Conservation (phyloP, 2,113 vertebrate genomes). For the Laticauda laticaudata region DNA sequence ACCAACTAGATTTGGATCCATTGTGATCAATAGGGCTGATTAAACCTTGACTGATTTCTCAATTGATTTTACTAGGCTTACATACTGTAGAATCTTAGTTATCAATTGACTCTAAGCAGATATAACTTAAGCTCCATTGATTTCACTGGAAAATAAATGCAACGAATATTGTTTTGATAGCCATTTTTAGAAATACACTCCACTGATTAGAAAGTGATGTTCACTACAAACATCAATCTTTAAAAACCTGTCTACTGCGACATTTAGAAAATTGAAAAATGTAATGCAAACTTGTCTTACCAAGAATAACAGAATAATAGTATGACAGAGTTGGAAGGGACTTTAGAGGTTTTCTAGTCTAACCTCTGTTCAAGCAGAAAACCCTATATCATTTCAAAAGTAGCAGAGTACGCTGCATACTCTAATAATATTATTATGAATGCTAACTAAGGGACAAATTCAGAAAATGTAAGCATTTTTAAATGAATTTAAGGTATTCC, state of each 20-base stretch:
- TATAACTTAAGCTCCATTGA: background rate
- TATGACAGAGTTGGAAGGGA: background rate
- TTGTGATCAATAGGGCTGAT: background rate
- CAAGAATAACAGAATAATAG: background rate
- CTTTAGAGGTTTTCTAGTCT: background rate
- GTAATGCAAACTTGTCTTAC: background rate
- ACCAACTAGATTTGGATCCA: background rate
- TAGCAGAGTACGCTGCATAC: background rate
- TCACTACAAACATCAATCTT: background rate
- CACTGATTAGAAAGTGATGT: background rate
- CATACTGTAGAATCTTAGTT: background rate
- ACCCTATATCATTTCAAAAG: background rate
- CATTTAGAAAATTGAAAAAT: background rate
- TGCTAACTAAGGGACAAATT: background rate
- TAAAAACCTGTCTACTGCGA: background rate
- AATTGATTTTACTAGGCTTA: background rate
- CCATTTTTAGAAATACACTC: background rate
- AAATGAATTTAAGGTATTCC: background rate
- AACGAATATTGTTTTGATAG: background rate
- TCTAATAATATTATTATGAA: background rate
- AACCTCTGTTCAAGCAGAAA: background rate
- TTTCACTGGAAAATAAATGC: background rate
- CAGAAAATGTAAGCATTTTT: background rate
- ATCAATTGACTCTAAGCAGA: background rate
- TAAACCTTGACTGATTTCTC: background rate